phyloP scores from a whole-genome alignment of 2,113 vertebrate species.

The Planiliza haematocheilus region DNA sequence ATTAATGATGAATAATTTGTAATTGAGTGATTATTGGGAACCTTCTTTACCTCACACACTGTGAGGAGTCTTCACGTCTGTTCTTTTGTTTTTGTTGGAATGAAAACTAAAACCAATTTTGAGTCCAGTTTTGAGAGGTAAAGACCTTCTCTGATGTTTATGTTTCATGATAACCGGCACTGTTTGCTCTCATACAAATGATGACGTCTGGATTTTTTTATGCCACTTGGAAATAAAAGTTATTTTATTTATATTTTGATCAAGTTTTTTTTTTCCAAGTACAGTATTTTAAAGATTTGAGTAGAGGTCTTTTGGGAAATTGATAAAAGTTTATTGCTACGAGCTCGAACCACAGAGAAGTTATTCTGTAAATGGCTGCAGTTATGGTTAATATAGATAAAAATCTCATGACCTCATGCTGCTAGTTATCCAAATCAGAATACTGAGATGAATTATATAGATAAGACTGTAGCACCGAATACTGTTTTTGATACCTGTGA shows the following conservation, averaged over 20 bases:
- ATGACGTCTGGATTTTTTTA: slow-evolving; percentile 41
- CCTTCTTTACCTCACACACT: slow-evolving; percentile 4
- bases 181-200: slow-evolving; percentile 15
- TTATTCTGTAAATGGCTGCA: too few relatives aligned
- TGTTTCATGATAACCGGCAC: slow-evolving; percentile 26
- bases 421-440: too few relatives aligned
- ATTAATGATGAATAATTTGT: slow-evolving; percentile 19
- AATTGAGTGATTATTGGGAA: slow-evolving; percentile 11
- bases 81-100: slow-evolving; percentile 26
- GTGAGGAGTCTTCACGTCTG: slow-evolving; percentile 3
- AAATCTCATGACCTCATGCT: too few relatives aligned
- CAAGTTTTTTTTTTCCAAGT: background rate
- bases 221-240: slow-evolving; percentile 54
- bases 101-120: background rate
- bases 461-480: too few relatives aligned
- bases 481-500: too few relatives aligned
- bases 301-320: background rate
- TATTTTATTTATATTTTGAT: slow-evolving; percentile 66
- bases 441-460: too few relatives aligned
- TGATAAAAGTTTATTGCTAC: too few relatives aligned
- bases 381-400: too few relatives aligned
- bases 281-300: slow-evolving; percentile 1
- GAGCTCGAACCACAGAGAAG: too few relatives aligned
- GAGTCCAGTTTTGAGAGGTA: background rate
- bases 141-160: slow-evolving; percentile 38